These are phyloP conservation scores for Gastracanthus pulcherrimus DNA, from an alignment of 2,888 invertebrate species.

Conservation along the genomic window DNA sequence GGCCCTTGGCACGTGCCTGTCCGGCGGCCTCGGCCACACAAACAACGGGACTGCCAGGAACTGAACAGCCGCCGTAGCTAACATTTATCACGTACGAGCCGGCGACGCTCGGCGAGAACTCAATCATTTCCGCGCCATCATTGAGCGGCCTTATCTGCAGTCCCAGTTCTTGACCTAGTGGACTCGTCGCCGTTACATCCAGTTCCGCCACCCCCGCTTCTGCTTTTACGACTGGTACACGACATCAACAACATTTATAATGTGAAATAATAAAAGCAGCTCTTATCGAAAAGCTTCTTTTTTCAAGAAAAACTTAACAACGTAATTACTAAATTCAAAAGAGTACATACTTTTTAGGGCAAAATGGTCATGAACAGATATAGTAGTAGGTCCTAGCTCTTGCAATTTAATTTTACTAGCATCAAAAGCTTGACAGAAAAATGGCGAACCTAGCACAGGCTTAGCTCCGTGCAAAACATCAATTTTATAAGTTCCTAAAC, in stretches of 20 bases:
- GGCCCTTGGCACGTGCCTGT: constrained; percentile 81
- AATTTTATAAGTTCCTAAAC: constrained; percentile 78
- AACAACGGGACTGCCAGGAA: constrained; percentile 79
- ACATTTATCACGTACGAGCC: constrained; percentile 85
- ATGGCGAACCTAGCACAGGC: constrained; percentile 95
- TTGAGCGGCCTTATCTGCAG: constrained; percentile 87
- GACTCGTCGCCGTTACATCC: constrained; percentile 92
- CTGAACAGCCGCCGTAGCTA: constrained; percentile 80
- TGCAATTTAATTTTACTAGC: constrained; percentile 89
- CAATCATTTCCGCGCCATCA: constrained; percentile 85
- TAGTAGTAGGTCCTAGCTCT: constrained; percentile 86
- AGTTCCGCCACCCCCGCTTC: constrained; percentile 92
- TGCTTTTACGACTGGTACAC: constrained; percentile 87
- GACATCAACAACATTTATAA: not conserved
- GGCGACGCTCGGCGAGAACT: constrained; percentile 90
- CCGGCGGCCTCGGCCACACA: constrained; percentile 81
- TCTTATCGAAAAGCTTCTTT: not conserved
- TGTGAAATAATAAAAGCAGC: not conserved
- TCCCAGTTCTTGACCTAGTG: constrained; percentile 90
- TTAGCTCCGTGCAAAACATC: constrained; percentile 95
- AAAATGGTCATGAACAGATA: constrained; percentile 90
- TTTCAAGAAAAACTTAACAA: not conserved
- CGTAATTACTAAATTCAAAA: not conserved
- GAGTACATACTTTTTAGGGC: constrained; percentile 85
- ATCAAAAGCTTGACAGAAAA: constrained; percentile 95